These are phyloP conservation scores for Mythimna loreyi DNA, from an alignment of 2,888 invertebrate species.

Conservation along the genomic window DNA sequence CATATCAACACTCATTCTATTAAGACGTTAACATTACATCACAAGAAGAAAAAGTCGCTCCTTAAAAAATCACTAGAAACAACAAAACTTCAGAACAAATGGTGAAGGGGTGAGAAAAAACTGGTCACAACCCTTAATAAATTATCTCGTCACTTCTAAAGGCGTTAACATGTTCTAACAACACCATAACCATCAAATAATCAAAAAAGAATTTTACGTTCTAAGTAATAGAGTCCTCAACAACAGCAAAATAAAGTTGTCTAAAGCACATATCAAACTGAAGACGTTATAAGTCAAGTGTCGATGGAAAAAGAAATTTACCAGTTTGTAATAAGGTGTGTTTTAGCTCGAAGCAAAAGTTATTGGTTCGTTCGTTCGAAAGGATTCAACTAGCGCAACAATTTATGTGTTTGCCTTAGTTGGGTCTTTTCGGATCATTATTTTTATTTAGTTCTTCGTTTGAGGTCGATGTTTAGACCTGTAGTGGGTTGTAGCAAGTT, in stretches of 20 bases:
- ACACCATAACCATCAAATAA: conserved; percentile 17
- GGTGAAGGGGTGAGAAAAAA: conserved; percentile 77
- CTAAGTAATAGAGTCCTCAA: conserved; percentile 46
- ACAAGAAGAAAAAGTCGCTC: conserved; percentile 33
- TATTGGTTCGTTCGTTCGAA: conserved; percentile 72
- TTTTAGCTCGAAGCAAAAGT: conserved; percentile 62
- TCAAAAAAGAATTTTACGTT: conserved; percentile 60
- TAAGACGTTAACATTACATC: too few relatives aligned
- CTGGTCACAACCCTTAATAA: conserved; percentile 78
- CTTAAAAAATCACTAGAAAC: conserved; percentile 64
- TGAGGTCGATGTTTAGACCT: conserved; percentile 55
- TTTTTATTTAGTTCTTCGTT: conserved; percentile 75
- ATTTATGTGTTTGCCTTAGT: conserved; percentile 86
- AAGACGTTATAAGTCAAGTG: conserved; percentile 54
- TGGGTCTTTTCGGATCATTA: conserved; percentile 81
- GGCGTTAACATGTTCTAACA: conserved; percentile 70
- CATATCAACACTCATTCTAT: background rate
- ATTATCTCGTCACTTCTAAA: conserved; percentile 79
- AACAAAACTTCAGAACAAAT: conserved; percentile 70
- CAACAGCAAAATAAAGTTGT: conserved; percentile 49
- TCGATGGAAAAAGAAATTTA: conserved; percentile 57
- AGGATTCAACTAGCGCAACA: conserved; percentile 80
- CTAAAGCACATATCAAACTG: conserved; percentile 60
- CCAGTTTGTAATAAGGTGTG: conserved; percentile 58
- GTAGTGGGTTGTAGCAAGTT: conserved; percentile 34